Percentiles rank a stretch among this genome's conserved stretches.
phyloP scores from a whole-genome alignment of 2,888 invertebrate genomes.

The Gortyna flavago region DNA sequence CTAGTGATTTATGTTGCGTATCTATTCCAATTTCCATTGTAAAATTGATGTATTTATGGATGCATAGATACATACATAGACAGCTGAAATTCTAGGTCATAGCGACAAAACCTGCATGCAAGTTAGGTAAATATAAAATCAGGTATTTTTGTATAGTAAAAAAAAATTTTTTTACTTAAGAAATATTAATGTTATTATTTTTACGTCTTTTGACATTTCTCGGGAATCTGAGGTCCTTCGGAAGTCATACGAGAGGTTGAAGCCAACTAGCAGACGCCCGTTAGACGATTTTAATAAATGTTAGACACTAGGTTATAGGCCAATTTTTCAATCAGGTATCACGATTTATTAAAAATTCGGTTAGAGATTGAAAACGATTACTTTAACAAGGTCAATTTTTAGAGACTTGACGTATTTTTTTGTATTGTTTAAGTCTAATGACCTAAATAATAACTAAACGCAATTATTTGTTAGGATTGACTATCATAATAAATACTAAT shows the following conservation, averaged over 20 bases:
- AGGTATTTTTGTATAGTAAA: neutral
- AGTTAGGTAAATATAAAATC: neutral
- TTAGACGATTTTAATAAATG: neutral
- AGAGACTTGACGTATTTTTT: slow-evolving; percentile 6
- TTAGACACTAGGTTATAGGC: neutral
- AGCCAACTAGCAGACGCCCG: too few relatives aligned
- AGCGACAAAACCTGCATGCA: too few relatives aligned
- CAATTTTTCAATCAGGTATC: neutral
- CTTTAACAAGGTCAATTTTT: slow-evolving; percentile 6
- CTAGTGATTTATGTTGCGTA: slow-evolving; percentile 62
- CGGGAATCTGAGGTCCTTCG: too few relatives aligned
- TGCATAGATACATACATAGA: slow-evolving; percentile 1
- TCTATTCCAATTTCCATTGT: slow-evolving; percentile 41
- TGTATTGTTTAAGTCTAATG: slow-evolving; percentile 19
- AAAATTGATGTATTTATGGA: slow-evolving; percentile 26
- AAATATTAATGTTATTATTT: too few relatives aligned
- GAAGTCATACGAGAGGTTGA: too few relatives aligned
- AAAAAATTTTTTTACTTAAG: too few relatives aligned
- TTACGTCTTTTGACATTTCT: too few relatives aligned
- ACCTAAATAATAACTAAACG: slow-evolving; percentile 21
- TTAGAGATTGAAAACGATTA: neutral
- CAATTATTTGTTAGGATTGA: slow-evolving; percentile 2
- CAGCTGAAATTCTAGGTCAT: neutral
- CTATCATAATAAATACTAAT: slow-evolving; percentile 10
- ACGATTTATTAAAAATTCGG: neutral